Conservation (phyloP, 2,797 vertebrate genomes). For the Cryptoblepharus egeriae region DNA sequence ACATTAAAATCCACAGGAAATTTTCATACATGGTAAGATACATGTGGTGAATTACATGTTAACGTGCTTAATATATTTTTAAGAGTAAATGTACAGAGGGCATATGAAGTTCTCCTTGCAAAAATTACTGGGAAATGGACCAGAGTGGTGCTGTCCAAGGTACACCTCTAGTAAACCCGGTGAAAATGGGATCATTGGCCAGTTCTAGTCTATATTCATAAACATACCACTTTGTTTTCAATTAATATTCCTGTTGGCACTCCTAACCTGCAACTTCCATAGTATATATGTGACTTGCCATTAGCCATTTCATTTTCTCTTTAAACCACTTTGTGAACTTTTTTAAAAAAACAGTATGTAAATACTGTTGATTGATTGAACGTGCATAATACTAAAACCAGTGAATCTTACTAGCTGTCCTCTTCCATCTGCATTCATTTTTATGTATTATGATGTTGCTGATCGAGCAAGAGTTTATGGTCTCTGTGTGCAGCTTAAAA, state of each 20-base stretch:
- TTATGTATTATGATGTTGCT: not conserved
- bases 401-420: not conserved
- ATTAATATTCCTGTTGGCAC: not conserved
- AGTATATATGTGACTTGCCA: not conserved
- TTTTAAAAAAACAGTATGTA: no score
- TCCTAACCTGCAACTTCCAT: not conserved
- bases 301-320: no score
- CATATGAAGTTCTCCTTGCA: not conserved
- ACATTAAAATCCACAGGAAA: not conserved
- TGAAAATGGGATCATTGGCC: not conserved
- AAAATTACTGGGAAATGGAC: not conserved
- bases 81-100: not conserved
- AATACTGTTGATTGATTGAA: no score
- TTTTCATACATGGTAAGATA: not conserved
- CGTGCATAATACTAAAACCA: not conserved
- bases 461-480: not conserved
- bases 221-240: not conserved
- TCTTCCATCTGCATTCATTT: not conserved
- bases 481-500: not conserved
- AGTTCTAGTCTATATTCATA: not conserved
- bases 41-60: not conserved
- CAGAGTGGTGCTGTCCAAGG: conserved; percentile 30
- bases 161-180: not conserved
- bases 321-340: no score
- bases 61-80: not conserved